Conservation (phyloP, 2,797 vertebrate species). For the Chaenodraco wilsoni region DNA sequence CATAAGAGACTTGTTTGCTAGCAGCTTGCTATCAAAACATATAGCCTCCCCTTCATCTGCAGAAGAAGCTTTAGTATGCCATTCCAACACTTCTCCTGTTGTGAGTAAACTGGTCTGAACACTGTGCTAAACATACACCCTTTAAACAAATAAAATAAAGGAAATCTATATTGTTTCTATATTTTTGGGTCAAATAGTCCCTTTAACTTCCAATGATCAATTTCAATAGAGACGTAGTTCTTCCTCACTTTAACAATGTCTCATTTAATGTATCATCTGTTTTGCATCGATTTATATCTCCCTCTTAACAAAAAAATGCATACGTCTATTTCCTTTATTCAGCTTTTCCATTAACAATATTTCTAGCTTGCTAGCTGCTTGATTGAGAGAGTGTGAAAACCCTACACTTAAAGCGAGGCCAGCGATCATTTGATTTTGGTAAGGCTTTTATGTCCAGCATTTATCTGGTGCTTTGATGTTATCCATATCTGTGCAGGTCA, state of each 20-base stretch:
- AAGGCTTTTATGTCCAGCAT: slow-evolving; percentile 55
- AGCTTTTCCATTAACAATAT: slow-evolving; percentile 18
- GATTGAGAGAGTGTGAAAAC: slow-evolving; percentile 27
- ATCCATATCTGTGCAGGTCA: slow-evolving; percentile 50
- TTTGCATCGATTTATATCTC: slow-evolving; percentile 6
- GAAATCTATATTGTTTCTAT: too few relatives aligned
- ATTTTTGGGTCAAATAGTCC: background rate
- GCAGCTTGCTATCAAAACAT: background rate
- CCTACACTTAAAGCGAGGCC: slow-evolving; percentile 4
- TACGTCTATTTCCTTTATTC: background rate
- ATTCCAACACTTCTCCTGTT: background rate
- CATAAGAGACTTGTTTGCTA: background rate
- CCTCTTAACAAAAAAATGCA: background rate
- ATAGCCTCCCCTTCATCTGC: background rate
- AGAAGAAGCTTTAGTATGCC: background rate
- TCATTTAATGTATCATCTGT: slow-evolving; percentile 32
- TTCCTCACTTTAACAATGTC: slow-evolving; percentile 21
- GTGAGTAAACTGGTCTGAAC: background rate
- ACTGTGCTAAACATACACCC: background rate
- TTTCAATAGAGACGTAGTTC: background rate
- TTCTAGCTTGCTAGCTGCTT: slow-evolving; percentile 18
- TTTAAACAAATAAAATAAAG: background rate
- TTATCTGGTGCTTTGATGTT: slow-evolving; percentile 61
- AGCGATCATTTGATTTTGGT: slow-evolving; percentile 49
- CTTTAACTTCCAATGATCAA: background rate